These are phyloP conservation scores for Epinotia nisella DNA, from an alignment of 2,888 invertebrate genomes.

Conservation along the genomic window DNA sequence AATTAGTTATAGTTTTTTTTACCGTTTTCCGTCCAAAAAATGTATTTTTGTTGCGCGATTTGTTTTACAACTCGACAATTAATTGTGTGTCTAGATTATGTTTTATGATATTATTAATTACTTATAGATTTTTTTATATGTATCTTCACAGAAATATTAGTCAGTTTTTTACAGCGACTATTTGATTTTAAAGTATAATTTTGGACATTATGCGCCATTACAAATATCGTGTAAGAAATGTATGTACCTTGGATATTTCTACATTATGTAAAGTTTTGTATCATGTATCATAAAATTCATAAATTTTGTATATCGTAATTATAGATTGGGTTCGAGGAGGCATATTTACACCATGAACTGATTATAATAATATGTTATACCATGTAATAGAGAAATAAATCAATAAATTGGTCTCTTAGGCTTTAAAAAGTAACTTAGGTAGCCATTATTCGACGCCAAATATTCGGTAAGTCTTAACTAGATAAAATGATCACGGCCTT, in stretches of 20 bases:
- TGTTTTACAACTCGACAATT: slow-evolving; percentile 1
- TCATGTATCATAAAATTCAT: slow-evolving; percentile 37
- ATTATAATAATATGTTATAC: no score
- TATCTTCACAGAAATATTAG: neutral
- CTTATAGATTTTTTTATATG: slow-evolving; percentile 1
- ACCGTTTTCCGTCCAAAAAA: slow-evolving; percentile 77
- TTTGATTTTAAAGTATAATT: slow-evolving; percentile 7
- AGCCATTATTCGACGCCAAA: no score
- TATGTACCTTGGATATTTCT: slow-evolving; percentile 40
- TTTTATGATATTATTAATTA: slow-evolving; percentile 23
- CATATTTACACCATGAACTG: slow-evolving; percentile 2
- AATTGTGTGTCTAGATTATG: slow-evolving; percentile 4
- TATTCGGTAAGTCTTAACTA: no score
- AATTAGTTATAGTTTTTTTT: slow-evolving; percentile 57
- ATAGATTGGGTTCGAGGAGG: slow-evolving; percentile 20
- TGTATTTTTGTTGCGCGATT: slow-evolving; percentile 52
- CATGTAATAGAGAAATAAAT: no score
- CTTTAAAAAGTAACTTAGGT: no score
- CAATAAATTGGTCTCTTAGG: no score
- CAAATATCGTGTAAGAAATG: slow-evolving; percentile 13
- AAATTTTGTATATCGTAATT: slow-evolving; percentile 38
- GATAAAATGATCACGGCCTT: no score
- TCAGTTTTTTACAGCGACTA: neutral
- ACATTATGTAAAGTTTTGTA: slow-evolving; percentile 40
- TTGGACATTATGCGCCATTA: neutral